phyloP scores from a whole-genome alignment of 2,888 invertebrate genomes.

The Dolichomitus sp. region DNA sequence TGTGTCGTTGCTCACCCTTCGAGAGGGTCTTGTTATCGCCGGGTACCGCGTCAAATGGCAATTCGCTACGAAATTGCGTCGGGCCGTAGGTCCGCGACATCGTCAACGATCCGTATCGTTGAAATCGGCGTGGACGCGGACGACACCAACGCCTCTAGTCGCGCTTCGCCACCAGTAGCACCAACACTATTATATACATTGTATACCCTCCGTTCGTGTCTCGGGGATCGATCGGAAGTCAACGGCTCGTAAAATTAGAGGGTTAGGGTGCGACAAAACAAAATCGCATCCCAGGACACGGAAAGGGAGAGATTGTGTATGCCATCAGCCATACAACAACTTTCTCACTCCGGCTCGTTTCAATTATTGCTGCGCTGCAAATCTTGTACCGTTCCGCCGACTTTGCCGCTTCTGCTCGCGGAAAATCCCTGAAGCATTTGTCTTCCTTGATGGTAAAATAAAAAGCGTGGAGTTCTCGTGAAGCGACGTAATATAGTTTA shows the following conservation, averaged over 20 bases:
- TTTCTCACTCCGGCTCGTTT: conserved; percentile 62
- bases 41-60: conserved; percentile 74
- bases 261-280: conserved; percentile 75
- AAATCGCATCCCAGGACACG: conserved; percentile 65
- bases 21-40: conserved; percentile 71
- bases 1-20: conserved; percentile 35
- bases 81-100: conserved; percentile 64
- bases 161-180: conserved; percentile 4
- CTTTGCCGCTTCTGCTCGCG: neutral
- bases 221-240: conserved; percentile 82
- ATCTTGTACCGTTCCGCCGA: conserved; percentile 61
- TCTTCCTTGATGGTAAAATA: conserved; percentile 57
- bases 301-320: conserved; percentile 27
- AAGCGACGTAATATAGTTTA: conserved; percentile 49
- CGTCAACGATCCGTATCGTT: conserved; percentile 74
- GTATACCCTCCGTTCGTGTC: conserved; percentile 46
- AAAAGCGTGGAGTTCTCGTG: conserved; percentile 9
- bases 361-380: conserved; percentile 69
- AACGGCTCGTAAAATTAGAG: conserved; percentile 86
- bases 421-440: conserved; percentile 57
- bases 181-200: neutral
- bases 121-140: conserved; percentile 65
- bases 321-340: neutral
- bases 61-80: conserved; percentile 73
- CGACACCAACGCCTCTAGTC: conserved; percentile 57